Percentiles rank a stretch among this genome's conserved stretches.
Evolutionary conservation across 35 echinoderm and acorn worm genomes (phyloP).

Genomic region (Apostichopus parvimensis): DNA sequence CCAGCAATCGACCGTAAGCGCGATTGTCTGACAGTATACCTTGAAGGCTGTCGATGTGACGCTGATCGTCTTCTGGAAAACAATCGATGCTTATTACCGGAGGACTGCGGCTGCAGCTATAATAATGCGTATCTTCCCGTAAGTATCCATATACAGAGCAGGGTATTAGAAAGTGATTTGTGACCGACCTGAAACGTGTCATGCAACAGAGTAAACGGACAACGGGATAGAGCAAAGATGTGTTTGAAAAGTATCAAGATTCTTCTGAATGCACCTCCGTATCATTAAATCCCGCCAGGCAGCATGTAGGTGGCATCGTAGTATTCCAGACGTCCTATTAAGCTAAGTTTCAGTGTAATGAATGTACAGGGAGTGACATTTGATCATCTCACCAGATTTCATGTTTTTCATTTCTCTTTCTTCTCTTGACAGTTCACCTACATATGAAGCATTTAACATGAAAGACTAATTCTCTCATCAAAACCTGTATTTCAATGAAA

Average conservation of each 20-base stretch:
- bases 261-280: neutral
- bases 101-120: constrained; percentile 11
- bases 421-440: neutral
- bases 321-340: neutral
- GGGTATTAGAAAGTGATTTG: neutral
- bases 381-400: neutral
- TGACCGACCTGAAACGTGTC: too few species aligned
- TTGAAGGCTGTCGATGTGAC: constrained; percentile 46
- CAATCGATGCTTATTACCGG: constrained; percentile 13
- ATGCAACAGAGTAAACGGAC: too few species aligned
- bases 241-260: too few species aligned
- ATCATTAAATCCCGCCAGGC: neutral
- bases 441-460: too few species aligned
- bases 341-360: neutral
- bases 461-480: too few species aligned
- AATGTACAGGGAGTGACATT: neutral
- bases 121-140: constrained; percentile 17
- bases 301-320: neutral
- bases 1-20: neutral
- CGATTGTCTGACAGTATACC: constrained; percentile 20
- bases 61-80: constrained; percentile 2
- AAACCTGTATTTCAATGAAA: too few species aligned
- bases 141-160: neutral
- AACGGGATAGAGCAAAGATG: too few species aligned
- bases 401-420: neutral